A percentile compares a stretch with the other conserved stretches of the same genome.
Evolutionary conservation across 2,888 invertebrate species (phyloP).

Genomic region (Ecdyonurus torrentis): DNA sequence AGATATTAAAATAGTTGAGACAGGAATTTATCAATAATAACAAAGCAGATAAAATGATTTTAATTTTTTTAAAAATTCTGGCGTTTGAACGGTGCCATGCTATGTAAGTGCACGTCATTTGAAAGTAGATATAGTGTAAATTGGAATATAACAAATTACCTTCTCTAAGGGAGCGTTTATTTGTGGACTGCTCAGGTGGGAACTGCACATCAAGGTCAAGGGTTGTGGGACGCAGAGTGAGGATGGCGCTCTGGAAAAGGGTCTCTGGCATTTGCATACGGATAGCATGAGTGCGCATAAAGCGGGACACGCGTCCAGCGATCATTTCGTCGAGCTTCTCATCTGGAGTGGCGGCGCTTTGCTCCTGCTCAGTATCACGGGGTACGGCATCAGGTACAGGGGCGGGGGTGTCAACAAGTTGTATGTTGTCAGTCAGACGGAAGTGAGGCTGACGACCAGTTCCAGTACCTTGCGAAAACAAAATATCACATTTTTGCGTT

Average conservation of each 20-base stretch:
- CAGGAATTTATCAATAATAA: no score
- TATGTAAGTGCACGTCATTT: no score
- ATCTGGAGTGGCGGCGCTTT: slow-evolving; percentile 28
- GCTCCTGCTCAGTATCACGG: slow-evolving; percentile 2
- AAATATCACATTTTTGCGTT: no score
- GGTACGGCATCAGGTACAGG: not conserved
- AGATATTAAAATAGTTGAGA: no score
- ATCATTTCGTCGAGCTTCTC: slow-evolving; percentile 56
- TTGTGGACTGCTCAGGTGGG: slow-evolving; percentile 13
- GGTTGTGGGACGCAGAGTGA: slow-evolving; percentile 21
- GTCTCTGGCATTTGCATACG: slow-evolving; percentile 53
- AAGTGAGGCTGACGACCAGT: not conserved
- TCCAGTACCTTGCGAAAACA: not conserved
- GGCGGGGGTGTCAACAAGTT: not conserved
- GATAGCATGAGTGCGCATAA: slow-evolving; percentile 58
- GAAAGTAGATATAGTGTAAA: no score
- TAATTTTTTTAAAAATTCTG: no score
- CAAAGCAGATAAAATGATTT: no score
- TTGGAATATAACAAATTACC: no score
- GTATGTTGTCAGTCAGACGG: not conserved
- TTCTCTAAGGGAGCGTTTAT: no score
- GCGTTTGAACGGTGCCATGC: no score
- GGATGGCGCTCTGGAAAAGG: slow-evolving; percentile 46
- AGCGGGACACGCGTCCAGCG: slow-evolving; percentile 49
- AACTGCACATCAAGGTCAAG: slow-evolving; percentile 28